Evolutionary conservation across 1,140 invertebrate genomes (phyloP), one percentile per base, ranked within the genome.

Genomic region (Calycopis cecrops): DNA sequence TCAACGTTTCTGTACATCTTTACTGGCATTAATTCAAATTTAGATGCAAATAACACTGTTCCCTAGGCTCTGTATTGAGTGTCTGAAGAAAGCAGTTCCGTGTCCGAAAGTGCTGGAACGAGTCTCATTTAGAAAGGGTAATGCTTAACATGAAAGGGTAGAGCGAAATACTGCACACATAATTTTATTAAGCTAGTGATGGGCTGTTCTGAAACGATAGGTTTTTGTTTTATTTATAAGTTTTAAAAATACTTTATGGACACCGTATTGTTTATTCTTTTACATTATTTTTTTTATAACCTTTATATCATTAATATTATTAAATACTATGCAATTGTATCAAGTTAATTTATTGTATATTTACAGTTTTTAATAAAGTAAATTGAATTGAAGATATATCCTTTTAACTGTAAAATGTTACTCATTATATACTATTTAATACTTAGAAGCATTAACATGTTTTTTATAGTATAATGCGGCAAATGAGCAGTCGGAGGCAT

Each of bases 51-150:
- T 37, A 37, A 16, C 37, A 34, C 35, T 9, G 11, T 28, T 28
- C 21, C 21, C 21, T 28, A 6, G 21, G 21, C 21, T 28, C 21
- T 28, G 6, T 28, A 28, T 28, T 28, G 21, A 38, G 3, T 37
- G 34, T 51, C 37, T 7, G 18, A 51, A 53, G 48, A 56, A 56
- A 50, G 11, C 11, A 17, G 8, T n/a, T 33, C 16, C 33, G 7
- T 9, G 40, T 44, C 14, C 14, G 40, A 16, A 44, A 14, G 14
- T 7, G 14, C 40, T 44, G 21, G 21, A 28, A 28, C 21, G 21
- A 28, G 21, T 28, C 21, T 28, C 21, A 28, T 28, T 28, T 28
- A 28, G 21, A 28, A 28, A 28, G 21, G 21, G 21, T 44, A 16
- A 9, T 16, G 40, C 14, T 9, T 16, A 44, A 44, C 40, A 44